A percentile compares a stretch with the other conserved stretches of the same genome.
Evolutionary conservation across 2,797 vertebrate species (phyloP).

Genomic region (Protosalanx chinensis): DNA sequence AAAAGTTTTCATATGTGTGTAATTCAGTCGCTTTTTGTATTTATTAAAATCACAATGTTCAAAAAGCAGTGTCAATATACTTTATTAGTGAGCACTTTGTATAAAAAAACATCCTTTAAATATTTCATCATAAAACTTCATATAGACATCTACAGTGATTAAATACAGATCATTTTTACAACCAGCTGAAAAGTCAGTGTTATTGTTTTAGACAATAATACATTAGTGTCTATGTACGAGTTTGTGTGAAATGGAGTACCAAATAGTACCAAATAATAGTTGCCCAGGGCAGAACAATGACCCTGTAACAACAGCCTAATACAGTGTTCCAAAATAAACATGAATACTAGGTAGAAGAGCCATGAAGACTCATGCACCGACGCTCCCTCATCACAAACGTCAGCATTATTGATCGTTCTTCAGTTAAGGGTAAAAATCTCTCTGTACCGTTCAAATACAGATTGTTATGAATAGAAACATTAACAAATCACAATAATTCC

Average conservation of each 20-base stretch:
- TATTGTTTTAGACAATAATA: background rate
- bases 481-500: background rate
- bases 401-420: background rate
- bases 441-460: slow-evolving; percentile 31
- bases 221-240: background rate
- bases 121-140: background rate
- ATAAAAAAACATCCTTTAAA: background rate
- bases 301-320: background rate
- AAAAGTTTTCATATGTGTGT: too few species aligned
- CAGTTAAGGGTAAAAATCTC: background rate
- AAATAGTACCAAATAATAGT: slow-evolving; percentile 5
- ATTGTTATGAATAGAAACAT: slow-evolving; percentile 21
- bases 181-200: background rate
- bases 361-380: background rate
- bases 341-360: background rate
- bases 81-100: slow-evolving; percentile 5
- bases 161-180: slow-evolving; percentile 3
- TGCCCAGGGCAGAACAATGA: background rate
- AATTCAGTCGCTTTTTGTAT: too few species aligned
- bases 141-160: background rate
- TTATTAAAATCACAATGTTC: too few species aligned
- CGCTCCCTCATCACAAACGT: background rate
- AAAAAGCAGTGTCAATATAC: background rate
- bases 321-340: background rate
- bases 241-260: background rate